Evolutionary conservation across 2,888 invertebrate genomes (phyloP).

Genomic region (Apamea crenata): DNA sequence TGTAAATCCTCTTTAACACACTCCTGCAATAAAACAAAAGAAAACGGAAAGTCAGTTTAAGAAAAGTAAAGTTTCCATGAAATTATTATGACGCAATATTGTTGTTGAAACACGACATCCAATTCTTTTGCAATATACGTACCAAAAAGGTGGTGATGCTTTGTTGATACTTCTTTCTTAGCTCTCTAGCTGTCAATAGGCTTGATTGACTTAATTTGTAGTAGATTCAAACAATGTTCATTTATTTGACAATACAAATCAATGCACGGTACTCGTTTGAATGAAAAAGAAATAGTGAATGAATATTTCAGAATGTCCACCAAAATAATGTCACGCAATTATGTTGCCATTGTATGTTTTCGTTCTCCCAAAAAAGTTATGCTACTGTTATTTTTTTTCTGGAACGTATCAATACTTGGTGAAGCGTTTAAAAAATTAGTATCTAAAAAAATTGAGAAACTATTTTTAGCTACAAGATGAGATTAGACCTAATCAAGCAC

Average conservation of each 20-base stretch:
- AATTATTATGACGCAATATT: conserved; percentile 59
- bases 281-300: background rate
- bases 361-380: background rate
- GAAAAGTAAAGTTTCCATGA: conserved; percentile 39
- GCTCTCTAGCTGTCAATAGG: background rate
- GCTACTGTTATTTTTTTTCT: background rate
- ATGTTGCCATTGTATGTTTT: conserved; percentile 25
- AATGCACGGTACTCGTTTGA: background rate
- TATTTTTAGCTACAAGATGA: background rate
- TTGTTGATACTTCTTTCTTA: background rate
- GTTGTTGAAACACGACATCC: background rate
- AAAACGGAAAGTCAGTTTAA: background rate
- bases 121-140: conserved; percentile 26
- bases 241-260: background rate
- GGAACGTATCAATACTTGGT: background rate
- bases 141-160: conserved; percentile 15
- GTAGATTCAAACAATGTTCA: background rate
- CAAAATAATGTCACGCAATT: background rate
- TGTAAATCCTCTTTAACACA: background rate
- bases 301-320: background rate
- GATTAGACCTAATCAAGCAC: background rate
- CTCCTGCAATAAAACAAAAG: conserved; percentile 31
- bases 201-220: background rate
- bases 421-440: background rate
- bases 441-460: too few species aligned